Conservation (phyloP, 2,888 invertebrate species). For the Acanthoscelides obtectus region DNA sequence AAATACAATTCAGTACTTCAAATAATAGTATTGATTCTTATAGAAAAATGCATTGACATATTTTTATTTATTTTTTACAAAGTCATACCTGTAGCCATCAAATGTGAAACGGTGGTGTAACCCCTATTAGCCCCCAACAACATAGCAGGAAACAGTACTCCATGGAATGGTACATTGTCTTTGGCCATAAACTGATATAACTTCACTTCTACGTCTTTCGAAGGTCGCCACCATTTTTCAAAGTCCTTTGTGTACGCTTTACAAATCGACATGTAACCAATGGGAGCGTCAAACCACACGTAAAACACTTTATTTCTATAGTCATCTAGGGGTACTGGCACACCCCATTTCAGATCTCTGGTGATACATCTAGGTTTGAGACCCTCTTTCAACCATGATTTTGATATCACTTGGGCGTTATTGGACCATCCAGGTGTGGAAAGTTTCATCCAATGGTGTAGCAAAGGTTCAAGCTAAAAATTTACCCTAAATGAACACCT, state of each 20-base stretch:
- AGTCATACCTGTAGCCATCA: slow-evolving; percentile 81
- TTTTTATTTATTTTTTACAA: slow-evolving; percentile 40
- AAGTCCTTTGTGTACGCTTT: slow-evolving; percentile 83
- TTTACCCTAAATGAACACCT: no score
- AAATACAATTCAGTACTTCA: background rate
- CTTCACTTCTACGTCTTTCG: slow-evolving; percentile 56
- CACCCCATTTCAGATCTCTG: slow-evolving; percentile 97
- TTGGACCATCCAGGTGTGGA: slow-evolving; percentile 64
- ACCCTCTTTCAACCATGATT: slow-evolving; percentile 89
- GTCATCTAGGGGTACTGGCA: slow-evolving; percentile 86
- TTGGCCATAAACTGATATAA: slow-evolving; percentile 98
- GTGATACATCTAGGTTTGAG: slow-evolving; percentile 95
- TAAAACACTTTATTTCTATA: slow-evolving; percentile 93
- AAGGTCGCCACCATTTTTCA: slow-evolving; percentile 92
- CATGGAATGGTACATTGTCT: slow-evolving; percentile 99
- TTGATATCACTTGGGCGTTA: slow-evolving; percentile 83
- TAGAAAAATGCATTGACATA: background rate
- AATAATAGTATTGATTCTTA: background rate
- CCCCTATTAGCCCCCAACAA: slow-evolving; percentile 79
- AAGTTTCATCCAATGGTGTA: slow-evolving; percentile 69
- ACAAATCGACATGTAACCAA: slow-evolving; percentile 96
- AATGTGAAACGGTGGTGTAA: slow-evolving; percentile 77
- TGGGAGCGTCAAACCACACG: slow-evolving; percentile 99
- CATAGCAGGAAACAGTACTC: slow-evolving; percentile 92
- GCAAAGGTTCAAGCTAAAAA: slow-evolving; percentile 60